phyloP scores from a whole-genome alignment of 2,797 vertebrate species.

The Tauraco hartlaubi region DNA sequence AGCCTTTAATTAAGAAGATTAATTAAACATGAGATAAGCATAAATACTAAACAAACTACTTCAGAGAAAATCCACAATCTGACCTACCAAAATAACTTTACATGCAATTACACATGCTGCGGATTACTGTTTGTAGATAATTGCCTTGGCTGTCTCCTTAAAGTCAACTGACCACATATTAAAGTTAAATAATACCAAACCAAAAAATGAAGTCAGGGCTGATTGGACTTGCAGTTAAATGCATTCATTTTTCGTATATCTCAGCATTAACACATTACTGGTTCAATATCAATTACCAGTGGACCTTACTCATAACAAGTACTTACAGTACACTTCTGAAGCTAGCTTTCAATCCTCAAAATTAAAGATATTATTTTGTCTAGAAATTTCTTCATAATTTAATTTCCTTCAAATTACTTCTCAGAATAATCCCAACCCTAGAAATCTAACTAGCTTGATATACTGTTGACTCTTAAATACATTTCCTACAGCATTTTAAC shows the following conservation, averaged over 20 bases:
- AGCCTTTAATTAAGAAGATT: conserved; percentile 66
- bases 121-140: conserved; percentile 77
- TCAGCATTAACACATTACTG: conserved; percentile 26
- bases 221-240: conserved; percentile 39
- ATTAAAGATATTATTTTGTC: not conserved
- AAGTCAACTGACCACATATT: conserved; percentile 43
- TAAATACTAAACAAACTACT: conserved; percentile 70
- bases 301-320: not conserved
- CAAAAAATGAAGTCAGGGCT: not conserved
- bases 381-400: not conserved
- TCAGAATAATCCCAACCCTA: not conserved
- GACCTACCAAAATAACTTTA: conserved; percentile 68
- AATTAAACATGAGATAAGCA: conserved; percentile 67
- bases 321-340: conserved; percentile 26
- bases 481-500: not conserved
- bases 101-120: conserved; percentile 71
- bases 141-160: conserved; percentile 66
- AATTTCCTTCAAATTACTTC: not conserved
- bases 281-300: conserved; percentile 52
- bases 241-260: not conserved
- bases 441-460: not conserved
- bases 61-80: conserved; percentile 63
- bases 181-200: conserved; percentile 65
- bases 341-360: not conserved
- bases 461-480: not conserved